Evolutionary conservation across 2,888 invertebrate genomes (phyloP).

Genomic region (Cantharis rufa): DNA sequence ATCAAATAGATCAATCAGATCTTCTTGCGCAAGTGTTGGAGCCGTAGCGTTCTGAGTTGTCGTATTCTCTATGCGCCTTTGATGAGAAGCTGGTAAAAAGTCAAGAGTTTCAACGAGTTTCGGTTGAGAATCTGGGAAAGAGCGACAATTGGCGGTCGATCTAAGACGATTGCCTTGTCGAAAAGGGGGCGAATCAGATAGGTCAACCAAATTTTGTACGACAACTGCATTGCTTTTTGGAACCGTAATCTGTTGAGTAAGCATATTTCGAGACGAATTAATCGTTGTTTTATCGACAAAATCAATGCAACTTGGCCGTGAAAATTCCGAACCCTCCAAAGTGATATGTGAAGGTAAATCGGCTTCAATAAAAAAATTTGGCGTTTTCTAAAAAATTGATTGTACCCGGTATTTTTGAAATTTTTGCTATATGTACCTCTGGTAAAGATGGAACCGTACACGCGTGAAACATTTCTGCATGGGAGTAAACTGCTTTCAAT

Average conservation of each 20-base stretch:
- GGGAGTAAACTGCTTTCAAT: constrained; percentile 90
- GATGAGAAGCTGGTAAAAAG: constrained; percentile 43
- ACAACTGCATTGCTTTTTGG: constrained; percentile 64
- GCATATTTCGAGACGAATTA: not conserved
- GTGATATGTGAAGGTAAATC: constrained; percentile 93
- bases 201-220: constrained; percentile 70
- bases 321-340: constrained; percentile 76
- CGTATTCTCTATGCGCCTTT: not conserved
- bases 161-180: no score
- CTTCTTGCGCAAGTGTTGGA: not conserved
- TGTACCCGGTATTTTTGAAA: constrained; percentile 13
- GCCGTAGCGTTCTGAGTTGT: not conserved
- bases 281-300: not conserved
- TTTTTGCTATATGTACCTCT: constrained; percentile 64
- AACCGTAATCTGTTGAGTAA: not conserved
- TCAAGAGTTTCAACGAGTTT: constrained; percentile 55
- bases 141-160: no score
- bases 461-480: constrained; percentile 70
- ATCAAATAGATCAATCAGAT: not conserved
- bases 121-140: no score
- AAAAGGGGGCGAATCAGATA: constrained; percentile 60
- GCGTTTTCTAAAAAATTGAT: constrained; percentile 65
- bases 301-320: not conserved
- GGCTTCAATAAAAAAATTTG: constrained; percentile 91
- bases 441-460: constrained; percentile 83